Percentiles rank a stretch among this genome's conserved stretches.
phyloP scores from a whole-genome alignment of 2,113 vertebrate genomes.

The Nanorana parkeri region DNA sequence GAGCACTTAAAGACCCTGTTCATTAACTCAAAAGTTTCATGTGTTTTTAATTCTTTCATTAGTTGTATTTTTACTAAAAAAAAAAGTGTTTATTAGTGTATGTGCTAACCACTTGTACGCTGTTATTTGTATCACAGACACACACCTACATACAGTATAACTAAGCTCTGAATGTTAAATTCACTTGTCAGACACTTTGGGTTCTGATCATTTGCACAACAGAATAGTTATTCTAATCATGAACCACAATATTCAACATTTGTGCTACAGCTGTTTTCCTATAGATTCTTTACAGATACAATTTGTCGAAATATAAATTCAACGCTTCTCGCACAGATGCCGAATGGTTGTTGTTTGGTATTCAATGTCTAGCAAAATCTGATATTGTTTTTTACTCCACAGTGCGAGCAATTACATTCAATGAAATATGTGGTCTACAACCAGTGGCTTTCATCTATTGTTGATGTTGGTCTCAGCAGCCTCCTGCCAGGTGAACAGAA shows the following conservation, averaged over 20 bases:
- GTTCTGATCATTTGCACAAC: not conserved
- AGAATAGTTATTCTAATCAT: constrained; percentile 1
- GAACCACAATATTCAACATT: constrained; percentile 19
- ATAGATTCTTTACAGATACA: constrained; percentile 9
- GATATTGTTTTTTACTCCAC: too few relatives aligned
- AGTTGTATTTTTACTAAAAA: constrained; percentile 82
- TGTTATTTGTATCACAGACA: constrained; percentile 55
- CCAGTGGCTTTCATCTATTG: too few relatives aligned
- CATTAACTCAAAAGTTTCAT: constrained; percentile 90
- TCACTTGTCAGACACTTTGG: not conserved
- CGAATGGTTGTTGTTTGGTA: too few relatives aligned
- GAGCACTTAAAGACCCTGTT: constrained; percentile 88
- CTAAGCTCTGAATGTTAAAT: constrained; percentile 4
- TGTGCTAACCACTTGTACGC: constrained; percentile 74
- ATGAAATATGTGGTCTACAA: too few relatives aligned
- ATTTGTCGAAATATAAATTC: not conserved
- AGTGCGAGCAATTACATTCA: too few relatives aligned
- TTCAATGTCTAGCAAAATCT: too few relatives aligned
- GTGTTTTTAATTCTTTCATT: constrained; percentile 88
- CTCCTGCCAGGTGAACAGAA: too few relatives aligned
- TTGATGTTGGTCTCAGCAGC: too few relatives aligned
- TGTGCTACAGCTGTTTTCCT: constrained; percentile 5
- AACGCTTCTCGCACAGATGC: not conserved
- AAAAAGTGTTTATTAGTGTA: constrained; percentile 84
- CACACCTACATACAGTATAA: too few relatives aligned